Evolutionary conservation across 2,888 invertebrate species (phyloP).

Genomic region (Mystacides longicornis): DNA sequence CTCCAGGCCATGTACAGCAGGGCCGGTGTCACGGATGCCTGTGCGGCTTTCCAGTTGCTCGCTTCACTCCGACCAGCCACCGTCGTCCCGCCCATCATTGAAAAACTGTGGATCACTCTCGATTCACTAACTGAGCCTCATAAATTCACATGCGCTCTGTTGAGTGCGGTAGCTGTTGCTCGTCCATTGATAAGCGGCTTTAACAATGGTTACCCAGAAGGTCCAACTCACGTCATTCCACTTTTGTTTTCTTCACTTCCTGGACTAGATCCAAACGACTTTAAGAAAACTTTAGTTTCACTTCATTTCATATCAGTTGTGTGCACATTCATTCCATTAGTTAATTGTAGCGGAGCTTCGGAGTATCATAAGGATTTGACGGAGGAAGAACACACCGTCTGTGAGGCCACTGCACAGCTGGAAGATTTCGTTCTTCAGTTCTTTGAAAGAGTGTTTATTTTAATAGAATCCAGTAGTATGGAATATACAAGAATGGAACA

Average conservation of each 20-base stretch:
- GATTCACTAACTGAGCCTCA: conserved; percentile 87
- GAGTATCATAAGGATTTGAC: conserved; percentile 61
- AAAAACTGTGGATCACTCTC: conserved; percentile 70
- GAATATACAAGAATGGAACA: conserved; percentile 62
- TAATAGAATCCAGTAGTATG: conserved; percentile 63
- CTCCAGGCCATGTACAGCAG: conserved; percentile 76
- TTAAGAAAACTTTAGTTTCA: conserved; percentile 65
- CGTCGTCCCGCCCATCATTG: conserved; percentile 75
- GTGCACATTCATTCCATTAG: conserved; percentile 70
- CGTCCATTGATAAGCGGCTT: conserved; percentile 54
- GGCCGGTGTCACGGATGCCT: conserved; percentile 54
- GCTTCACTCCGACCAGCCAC: conserved; percentile 73
- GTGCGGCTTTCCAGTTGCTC: conserved; percentile 63
- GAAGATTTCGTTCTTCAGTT: conserved; percentile 86
- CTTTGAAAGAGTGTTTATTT: conserved; percentile 65
- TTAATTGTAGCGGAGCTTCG: conserved; percentile 75
- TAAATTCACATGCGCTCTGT: conserved; percentile 65
- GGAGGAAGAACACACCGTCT: conserved; percentile 67
- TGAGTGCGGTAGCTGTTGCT: conserved; percentile 61
- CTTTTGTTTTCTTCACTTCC: conserved; percentile 74
- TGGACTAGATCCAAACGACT: conserved; percentile 86
- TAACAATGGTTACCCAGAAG: conserved; percentile 58
- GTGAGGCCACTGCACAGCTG: conserved; percentile 76
- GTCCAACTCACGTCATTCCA: conserved; percentile 74
- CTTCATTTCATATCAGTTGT: conserved; percentile 73